Evolutionary conservation across 2,113 vertebrate genomes (phyloP).

Genomic region (Rhea pennata): DNA sequence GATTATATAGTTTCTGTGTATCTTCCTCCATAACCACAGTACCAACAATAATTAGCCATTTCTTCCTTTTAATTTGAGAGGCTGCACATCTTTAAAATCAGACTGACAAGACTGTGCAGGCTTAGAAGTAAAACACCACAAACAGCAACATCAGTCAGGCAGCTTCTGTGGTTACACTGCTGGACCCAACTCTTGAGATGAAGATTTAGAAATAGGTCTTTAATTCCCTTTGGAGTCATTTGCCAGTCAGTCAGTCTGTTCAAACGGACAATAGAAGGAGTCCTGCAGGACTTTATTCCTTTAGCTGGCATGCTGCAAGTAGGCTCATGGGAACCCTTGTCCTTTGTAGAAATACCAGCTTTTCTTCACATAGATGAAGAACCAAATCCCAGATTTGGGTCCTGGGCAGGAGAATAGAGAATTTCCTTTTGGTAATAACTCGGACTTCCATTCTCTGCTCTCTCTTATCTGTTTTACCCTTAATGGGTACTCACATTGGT

Average conservation of each 20-base stretch:
- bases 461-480: neutral
- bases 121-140: no score
- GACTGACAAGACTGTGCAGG: neutral
- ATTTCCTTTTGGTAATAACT: neutral
- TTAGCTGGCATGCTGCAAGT: neutral
- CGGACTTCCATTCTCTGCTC: neutral
- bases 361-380: neutral
- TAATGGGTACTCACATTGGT: accelerated
- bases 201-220: neutral
- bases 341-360: neutral
- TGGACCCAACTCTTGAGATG: neutral
- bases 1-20: neutral
- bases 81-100: neutral
- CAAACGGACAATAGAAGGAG: neutral
- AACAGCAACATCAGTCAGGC: neutral
- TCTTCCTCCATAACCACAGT: neutral
- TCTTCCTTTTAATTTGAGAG: neutral
- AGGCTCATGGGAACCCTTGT: neutral
- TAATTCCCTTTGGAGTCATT: neutral
- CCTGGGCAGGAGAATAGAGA: neutral
- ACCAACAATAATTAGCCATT: neutral
- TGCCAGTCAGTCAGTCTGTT: neutral
- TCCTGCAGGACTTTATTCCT: neutral
- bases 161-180: neutral
- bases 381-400: neutral